phyloP scores from a whole-genome alignment of 2,113 vertebrate genomes.

The Meleagris gallopavo region DNA sequence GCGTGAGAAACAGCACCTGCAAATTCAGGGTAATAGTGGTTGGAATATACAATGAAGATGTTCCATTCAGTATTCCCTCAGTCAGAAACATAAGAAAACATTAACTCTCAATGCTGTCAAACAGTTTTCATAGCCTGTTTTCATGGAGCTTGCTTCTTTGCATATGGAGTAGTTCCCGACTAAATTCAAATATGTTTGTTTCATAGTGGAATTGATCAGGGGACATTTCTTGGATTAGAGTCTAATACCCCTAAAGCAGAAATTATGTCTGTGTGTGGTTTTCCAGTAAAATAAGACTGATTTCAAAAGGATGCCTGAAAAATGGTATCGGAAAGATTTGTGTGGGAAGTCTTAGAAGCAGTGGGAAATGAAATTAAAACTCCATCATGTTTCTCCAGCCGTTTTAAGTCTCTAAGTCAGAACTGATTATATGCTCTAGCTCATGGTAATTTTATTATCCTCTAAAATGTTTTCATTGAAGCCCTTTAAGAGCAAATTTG shows the following conservation, averaged over 20 bases:
- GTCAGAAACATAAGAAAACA: neutral
- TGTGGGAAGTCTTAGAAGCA: neutral
- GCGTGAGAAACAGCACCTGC: neutral
- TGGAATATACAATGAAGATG: neutral
- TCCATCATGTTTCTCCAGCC: neutral
- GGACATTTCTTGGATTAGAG: neutral
- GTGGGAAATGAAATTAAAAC: neutral
- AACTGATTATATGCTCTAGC: neutral
- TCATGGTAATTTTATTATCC: neutral
- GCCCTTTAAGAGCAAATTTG: neutral
- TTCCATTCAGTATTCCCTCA: neutral
- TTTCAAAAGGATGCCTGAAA: neutral
- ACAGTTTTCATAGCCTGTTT: neutral
- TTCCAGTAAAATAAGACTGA: neutral
- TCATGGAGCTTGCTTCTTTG: neutral
- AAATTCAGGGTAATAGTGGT: neutral
- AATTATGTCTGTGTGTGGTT: neutral
- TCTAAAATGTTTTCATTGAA: neutral
- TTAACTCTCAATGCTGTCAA: neutral
- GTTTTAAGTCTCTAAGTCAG: neutral
- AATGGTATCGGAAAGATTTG: neutral
- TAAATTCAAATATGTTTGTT: neutral
- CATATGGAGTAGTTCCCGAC: neutral
- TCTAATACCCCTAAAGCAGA: neutral
- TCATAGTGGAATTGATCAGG: neutral